Conservation (phyloP, 2,797 vertebrate species). For the Enoplosus armatus region DNA sequence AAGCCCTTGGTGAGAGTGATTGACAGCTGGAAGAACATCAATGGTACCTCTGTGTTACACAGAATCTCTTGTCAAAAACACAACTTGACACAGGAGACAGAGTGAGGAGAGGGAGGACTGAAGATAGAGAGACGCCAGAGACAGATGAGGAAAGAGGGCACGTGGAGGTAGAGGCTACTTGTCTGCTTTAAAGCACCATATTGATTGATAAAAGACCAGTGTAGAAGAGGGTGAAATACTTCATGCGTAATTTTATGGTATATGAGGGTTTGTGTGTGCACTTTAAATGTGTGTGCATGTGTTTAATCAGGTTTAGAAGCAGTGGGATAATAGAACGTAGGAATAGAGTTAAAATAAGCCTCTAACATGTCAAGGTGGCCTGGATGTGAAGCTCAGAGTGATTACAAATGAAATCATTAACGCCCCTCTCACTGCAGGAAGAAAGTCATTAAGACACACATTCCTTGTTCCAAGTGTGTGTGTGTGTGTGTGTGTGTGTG, state of each 20-base stretch:
- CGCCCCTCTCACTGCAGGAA: conserved; percentile 66
- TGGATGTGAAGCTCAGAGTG: conserved; percentile 71
- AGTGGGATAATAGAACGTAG: conserved; percentile 23
- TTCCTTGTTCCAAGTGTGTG: conserved; percentile 40
- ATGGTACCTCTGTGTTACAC: conserved; percentile 21
- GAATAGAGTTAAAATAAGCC: conserved; percentile 64
- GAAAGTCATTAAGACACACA: conserved; percentile 73
- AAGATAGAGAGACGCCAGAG: conserved; percentile 3
- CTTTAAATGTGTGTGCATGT: not conserved
- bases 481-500: conserved; percentile 18
- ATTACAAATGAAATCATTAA: conserved; percentile 80
- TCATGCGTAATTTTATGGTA: not conserved
- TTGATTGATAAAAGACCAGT: conserved; percentile 29
- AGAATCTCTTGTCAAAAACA: conserved; percentile 49
- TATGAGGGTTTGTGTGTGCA: conserved; percentile 11
- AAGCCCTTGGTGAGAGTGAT: conserved; percentile 36
- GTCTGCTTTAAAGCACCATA: conserved; percentile 23
- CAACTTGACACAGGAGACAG: conserved; percentile 30
- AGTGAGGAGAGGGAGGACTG: not conserved
- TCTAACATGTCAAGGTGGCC: conserved; percentile 72
- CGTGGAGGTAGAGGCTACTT: not conserved
- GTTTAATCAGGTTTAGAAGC: conserved; percentile 47
- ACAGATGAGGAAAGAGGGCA: not conserved
- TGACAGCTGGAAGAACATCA: conserved; percentile 57
- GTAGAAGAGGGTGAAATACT: conserved; percentile 7